A percentile compares a stretch with the other conserved stretches of the same genome.
Conservation (phyloP, 2,888 invertebrate species). For the Tromatobia lineatoria region DNA sequence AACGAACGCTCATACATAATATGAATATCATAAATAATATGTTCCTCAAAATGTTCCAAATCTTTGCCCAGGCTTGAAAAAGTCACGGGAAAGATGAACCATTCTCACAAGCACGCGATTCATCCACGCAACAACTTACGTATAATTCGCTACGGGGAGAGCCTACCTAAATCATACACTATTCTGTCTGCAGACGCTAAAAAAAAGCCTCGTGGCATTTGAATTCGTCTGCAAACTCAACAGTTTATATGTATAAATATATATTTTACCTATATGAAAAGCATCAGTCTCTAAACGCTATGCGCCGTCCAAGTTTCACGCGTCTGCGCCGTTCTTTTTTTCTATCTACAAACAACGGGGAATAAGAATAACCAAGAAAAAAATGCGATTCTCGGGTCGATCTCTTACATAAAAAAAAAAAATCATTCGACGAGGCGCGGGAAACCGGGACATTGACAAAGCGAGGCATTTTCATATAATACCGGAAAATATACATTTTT, state of each 20-base stretch:
- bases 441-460: constrained; percentile 76
- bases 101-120: constrained; percentile 29
- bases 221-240: constrained; percentile 52
- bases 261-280: constrained; percentile 85
- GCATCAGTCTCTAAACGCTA: constrained; percentile 84
- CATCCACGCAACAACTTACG: constrained; percentile 75
- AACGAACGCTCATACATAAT: constrained; percentile 59
- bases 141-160: constrained; percentile 74
- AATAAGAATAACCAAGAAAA: constrained; percentile 12
- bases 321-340: constrained; percentile 49
- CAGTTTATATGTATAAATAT: constrained; percentile 81
- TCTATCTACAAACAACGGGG: constrained; percentile 12
- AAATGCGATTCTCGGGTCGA: not conserved
- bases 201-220: not conserved
- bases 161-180: constrained; percentile 80
- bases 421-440: constrained; percentile 62
- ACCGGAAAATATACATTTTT: constrained; percentile 85
- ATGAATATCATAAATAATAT: constrained; percentile 74
- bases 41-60: constrained; percentile 64
- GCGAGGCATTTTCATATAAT: constrained; percentile 84
- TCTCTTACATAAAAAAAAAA: not conserved
- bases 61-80: constrained; percentile 9
- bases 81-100: constrained; percentile 51
- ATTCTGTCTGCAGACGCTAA: constrained; percentile 43
- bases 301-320: constrained; percentile 74